These are phyloP conservation scores for Ciona savignyi DNA, from an alignment of 23 tunicate species.

Conservation along the genomic window DNA sequence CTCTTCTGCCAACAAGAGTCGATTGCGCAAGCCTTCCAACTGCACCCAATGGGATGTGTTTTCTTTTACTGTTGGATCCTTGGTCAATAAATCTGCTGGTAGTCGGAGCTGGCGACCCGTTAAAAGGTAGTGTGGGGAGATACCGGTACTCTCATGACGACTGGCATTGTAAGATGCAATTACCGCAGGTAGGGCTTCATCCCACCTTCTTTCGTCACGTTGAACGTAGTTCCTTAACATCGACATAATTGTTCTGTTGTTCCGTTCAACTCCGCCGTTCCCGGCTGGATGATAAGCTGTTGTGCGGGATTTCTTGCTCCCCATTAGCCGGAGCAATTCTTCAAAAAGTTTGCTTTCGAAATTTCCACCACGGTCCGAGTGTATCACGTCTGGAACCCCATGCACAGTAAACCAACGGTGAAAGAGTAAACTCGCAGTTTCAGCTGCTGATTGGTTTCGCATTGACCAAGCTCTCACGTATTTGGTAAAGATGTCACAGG, in stretches of 20 bases:
- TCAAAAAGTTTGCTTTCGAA: slow-evolving; percentile 14
- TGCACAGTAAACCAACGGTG: no score
- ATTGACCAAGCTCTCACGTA: no score
- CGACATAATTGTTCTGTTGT: slow-evolving; percentile 2
- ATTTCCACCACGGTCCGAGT: slow-evolving; percentile 4
- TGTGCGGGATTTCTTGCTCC: slow-evolving; percentile 8
- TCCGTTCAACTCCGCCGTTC: slow-evolving; percentile 18
- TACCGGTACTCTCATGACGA: slow-evolving; percentile 4
- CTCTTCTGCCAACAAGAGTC: neutral
- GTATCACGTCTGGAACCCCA: slow-evolving; percentile 11
- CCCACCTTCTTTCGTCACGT: no score
- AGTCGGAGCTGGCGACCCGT: neutral
- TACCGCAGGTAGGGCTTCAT: neutral
- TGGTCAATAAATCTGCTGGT: neutral
- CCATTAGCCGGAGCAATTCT: neutral
- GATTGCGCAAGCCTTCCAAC: neutral
- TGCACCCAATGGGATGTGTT: neutral
- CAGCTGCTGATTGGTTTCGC: slow-evolving; percentile 5
- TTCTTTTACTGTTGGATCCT: neutral
- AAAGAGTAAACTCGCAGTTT: slow-evolving; percentile 11
- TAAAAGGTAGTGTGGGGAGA: slow-evolving; percentile 14
- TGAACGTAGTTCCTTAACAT: slow-evolving; percentile 7
- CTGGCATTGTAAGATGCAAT: slow-evolving; percentile 10
- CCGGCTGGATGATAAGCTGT: slow-evolving; percentile 23
- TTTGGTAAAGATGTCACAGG: no score